Base-by-base conservation (phyloP, 2,888 invertebrate genomes). In the Dasypolia templi region DNA sequence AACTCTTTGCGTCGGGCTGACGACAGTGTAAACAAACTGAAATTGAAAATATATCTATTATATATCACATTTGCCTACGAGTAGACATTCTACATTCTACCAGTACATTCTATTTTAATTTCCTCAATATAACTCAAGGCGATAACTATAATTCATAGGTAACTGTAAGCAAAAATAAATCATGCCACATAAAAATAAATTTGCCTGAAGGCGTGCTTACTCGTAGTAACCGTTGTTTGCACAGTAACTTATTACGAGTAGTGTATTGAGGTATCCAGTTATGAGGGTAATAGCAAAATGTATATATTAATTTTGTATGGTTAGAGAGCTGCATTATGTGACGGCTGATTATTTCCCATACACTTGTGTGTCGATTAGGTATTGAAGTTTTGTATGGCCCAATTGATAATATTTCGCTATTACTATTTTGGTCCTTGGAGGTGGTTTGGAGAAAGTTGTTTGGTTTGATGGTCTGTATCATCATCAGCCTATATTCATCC, bases 91-190 rank as follows among this genome's bases (percentile, higher is more conserved):
- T 26, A 58, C 14, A 72, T 46, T 77, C 56, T n/a, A 64, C 49
- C 12, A 56, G 44, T 56, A 42, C n/a, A 78, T 71, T 74, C 42
- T 75, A 79, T 74, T 78, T 82, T 71, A 69, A 82, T 78, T 74
- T 82, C 29, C 46, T 53, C 46, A 74, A 66, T 74, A 56, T 74
- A 82, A 59, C 51, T 78, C 79, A 78, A 82, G 79, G 83, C 49
- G 51, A 78, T 67, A 70, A 64, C 69, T 82, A 65, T 81, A 64
- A 74, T n/a, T 70, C 64, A 78, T 59, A n/a, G n/a, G n/a, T n/a
- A 44, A 69, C 53, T 29, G 69, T 67, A 32, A 53, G 44, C 64
- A 61, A 78, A 77, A 71, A 78, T 78, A 82, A 67, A 82, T 68
- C 74, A 39, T 12, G 51, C 51, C 66, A 66, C 53, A 62, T 82